These are phyloP conservation scores for Phengaris arion DNA, from an alignment of 2,888 invertebrate genomes.

Conservation along the genomic window DNA sequence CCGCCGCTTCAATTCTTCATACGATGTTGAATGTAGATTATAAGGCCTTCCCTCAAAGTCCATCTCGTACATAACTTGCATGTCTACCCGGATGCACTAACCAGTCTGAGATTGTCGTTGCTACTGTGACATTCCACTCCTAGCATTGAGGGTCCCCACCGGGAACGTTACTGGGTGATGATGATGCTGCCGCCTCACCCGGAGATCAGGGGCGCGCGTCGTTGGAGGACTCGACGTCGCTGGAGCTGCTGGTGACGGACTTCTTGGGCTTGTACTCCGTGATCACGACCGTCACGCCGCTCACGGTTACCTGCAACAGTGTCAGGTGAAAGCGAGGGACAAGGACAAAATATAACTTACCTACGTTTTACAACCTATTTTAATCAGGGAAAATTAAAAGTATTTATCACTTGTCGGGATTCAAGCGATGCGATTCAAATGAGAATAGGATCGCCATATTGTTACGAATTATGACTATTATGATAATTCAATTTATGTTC, in stretches of 20 bases:
- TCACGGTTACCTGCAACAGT: slow-evolving; percentile 84
- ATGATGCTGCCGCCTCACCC: not conserved
- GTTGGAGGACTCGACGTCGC: slow-evolving; percentile 74
- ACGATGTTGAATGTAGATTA: no score
- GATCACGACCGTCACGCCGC: slow-evolving; percentile 97
- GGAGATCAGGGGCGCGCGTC: slow-evolving; percentile 69
- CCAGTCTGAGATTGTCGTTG: not conserved
- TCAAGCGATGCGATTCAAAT: no score
- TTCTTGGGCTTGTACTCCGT: slow-evolving; percentile 95
- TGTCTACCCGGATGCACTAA: no score
- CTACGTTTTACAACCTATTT: no score
- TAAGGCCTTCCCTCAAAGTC: no score
- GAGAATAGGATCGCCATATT: no score
- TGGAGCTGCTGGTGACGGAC: slow-evolving; percentile 69
- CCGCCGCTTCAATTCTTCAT: no score
- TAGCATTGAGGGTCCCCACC: not conserved
- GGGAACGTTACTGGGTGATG: not conserved
- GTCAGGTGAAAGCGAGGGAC: not conserved
- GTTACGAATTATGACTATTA: no score
- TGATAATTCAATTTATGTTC: no score
- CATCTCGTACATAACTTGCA: no score
- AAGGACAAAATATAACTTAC: not conserved
- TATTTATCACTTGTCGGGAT: no score
- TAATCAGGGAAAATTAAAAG: no score
- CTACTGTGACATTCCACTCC: not conserved